Base-by-base conservation (phyloP, 2,888 invertebrate genomes). In the Cecidostiba fungosa region DNA sequence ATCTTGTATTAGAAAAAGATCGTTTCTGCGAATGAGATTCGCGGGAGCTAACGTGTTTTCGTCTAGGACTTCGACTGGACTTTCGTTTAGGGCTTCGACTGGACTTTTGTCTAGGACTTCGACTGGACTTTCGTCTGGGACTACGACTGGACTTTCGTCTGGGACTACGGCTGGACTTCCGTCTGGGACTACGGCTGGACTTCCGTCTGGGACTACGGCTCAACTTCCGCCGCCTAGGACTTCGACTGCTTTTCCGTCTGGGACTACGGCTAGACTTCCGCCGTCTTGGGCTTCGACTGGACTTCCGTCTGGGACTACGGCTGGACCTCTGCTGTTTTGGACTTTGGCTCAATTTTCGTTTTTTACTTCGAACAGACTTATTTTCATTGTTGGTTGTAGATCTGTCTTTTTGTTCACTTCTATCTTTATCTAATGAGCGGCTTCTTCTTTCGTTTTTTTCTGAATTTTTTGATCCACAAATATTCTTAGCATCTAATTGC, bases 401-500 rank as follows among this genome's bases (percentile, higher is more conserved):
- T 77, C 39, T 77, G 36, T 36, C 74, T 77, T 88, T 87, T 1
- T 29, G 26, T 66, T 66, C 29, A 26, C 90, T 92, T 86, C 92
- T 91, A 10, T 79, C 79, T 79, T 26, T 50, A 26, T 43, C 23
- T 6, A 66, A 12, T 23, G 92, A 92, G 82, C 92, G 87, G 82
- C 54, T 87, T n/a, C 77, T 88, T 78, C 85, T 88, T 81, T 82
- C 89, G 23, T 88, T 87, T 89, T 66, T 82, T 66, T 86, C 77
- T n/a, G 89, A 88, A 86, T 76, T 85, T 87, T 86, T 70, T 43
- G 79, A 59, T 39, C 23, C 36, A 23, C 36, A 19, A 16, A 3
- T 76, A 66, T 69, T 77, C 77, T 86, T n/a, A 4, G 97, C 97
- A 94, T 98, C 98, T 78, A 98, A 94, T 88, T 97, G 97, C 26